Evolutionary conservation across 2,113 vertebrate species (phyloP).

Genomic region (Macquaria australasica): DNA sequence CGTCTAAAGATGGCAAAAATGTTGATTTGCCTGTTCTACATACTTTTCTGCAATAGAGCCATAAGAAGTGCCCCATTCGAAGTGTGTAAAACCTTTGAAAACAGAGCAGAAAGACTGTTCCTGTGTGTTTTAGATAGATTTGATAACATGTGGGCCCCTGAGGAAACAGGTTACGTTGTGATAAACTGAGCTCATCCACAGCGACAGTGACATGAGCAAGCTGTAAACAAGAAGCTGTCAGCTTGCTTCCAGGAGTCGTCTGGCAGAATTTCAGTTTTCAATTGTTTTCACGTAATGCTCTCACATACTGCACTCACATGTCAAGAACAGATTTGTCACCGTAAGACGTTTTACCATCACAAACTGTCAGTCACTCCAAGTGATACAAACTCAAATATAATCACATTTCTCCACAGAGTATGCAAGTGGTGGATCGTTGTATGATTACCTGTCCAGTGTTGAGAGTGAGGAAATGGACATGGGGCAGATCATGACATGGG

Average conservation of each 20-base stretch:
- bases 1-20: constrained; percentile 7
- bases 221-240: constrained; percentile 45
- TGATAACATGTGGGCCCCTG: constrained; percentile 7
- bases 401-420: constrained; percentile 87
- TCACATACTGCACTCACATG: constrained; percentile 19
- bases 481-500: constrained; percentile 98
- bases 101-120: not conserved
- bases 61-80: not conserved
- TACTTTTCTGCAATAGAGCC: constrained; percentile 12
- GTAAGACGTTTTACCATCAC: not conserved
- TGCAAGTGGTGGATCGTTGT: constrained; percentile 93
- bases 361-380: not conserved
- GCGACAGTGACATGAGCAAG: constrained; percentile 24
- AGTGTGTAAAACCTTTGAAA: constrained; percentile 32
- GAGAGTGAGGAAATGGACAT: constrained; percentile 97
- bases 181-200: constrained; percentile 40
- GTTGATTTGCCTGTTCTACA: not conserved
- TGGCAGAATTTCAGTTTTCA: constrained; percentile 25
- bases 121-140: constrained; percentile 16
- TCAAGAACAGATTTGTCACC: constrained; percentile 7
- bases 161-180: constrained; percentile 32
- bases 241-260: not conserved
- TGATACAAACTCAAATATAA: not conserved
- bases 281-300: constrained; percentile 27
- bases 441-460: constrained; percentile 96